Base-by-base conservation (phyloP, 2,113 vertebrate species). In the Cynocephalus volans region DNA sequence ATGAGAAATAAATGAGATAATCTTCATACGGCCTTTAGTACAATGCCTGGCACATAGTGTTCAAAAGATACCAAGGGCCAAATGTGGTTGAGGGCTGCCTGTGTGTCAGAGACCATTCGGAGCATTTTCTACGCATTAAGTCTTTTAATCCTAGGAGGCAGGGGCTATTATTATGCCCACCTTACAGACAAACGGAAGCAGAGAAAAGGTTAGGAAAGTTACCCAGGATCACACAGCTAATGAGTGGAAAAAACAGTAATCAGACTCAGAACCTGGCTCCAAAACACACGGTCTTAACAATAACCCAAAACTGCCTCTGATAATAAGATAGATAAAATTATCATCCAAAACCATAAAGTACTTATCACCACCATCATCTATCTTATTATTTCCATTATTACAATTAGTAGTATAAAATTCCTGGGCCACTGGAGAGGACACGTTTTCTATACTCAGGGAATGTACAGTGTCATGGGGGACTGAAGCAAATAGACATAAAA, bases 401-500 rank as follows among this genome's bases (percentile, higher is more conserved):
- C 24, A n/a, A 33, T 79, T 89, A 73, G 48, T 62, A 75, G 36
- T 70, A 73, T 26, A 88, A 50, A 84, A 83, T 65, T 64, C 80
- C 77, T 26, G 36, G 70, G 72, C 64, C 90, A 14, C n/a, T 64
- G 62, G 21, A 72, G 76, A 33, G 54, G 15, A 14, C 52, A 8
- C 33, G n/a, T 21, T 77, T 95, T 93, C 80, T 41, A 13, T 58
- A 56, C 48, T 88, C 52, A 41, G 67, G 24, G 73, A 86, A 92
- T 60, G 58, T 73, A 84, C 70, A 97, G 62, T 62, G 69, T 76
- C 26, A 28, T 12, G 4, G 31, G 85, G 67, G 69, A 72, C 85
- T 54, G 87, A 88, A 72, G 48, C 88, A 95, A 50, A 56, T n/a
- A 83, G 96, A 94, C 97, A 90, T 97, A 96, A 96, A 96, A 97